phyloP scores from a whole-genome alignment of 2,888 invertebrate genomes.

The Himalopsyche anomala region DNA sequence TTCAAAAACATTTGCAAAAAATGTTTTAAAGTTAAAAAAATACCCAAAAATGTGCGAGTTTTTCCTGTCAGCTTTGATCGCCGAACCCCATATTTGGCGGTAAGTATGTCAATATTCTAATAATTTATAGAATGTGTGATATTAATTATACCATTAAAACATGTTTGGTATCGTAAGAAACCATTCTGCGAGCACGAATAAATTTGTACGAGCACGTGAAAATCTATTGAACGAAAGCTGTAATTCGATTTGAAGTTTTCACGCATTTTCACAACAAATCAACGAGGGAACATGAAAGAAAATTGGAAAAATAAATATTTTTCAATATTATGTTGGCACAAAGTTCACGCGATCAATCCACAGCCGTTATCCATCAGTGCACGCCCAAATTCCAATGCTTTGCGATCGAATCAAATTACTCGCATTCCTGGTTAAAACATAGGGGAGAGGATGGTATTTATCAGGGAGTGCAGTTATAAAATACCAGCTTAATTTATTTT shows the following conservation, averaged over 20 bases:
- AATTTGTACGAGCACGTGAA: too few species aligned
- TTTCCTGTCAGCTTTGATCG: too few species aligned
- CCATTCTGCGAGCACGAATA: too few species aligned
- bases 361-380: constrained; percentile 19
- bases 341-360: constrained; percentile 11
- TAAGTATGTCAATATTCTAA: too few species aligned
- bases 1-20: too few species aligned
- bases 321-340: background rate
- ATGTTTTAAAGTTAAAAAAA: too few species aligned
- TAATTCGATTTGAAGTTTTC: background rate
- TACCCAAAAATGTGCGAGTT: too few species aligned
- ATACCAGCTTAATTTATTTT: background rate
- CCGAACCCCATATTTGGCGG: too few species aligned
- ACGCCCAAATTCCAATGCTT: constrained; percentile 27
- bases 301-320: background rate
- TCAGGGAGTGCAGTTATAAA: background rate
- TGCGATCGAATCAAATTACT: constrained; percentile 34
- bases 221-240: too few species aligned
- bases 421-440: constrained; percentile 20
- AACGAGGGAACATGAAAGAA: background rate
- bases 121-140: too few species aligned
- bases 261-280: background rate
- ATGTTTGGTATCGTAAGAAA: too few species aligned
- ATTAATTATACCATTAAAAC: too few species aligned
- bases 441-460: background rate